Evolutionary conservation across 2,797 vertebrate genomes (phyloP), one percentile per base, ranked within the genome.

Genomic region (Euthynnus affinis): DNA sequence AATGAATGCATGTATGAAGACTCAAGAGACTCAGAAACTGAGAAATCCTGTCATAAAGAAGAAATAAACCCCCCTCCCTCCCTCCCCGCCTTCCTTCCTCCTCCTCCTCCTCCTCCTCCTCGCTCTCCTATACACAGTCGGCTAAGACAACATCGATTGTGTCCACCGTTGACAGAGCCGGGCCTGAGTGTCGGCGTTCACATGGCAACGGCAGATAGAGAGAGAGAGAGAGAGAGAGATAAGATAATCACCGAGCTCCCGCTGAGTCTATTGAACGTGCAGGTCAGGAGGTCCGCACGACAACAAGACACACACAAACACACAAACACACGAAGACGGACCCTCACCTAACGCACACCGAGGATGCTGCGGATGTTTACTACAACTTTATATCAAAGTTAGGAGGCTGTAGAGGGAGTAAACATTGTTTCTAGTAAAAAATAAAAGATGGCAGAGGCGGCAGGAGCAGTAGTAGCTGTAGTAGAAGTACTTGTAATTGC

Each of bases 121-220:
- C 32, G 18, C 67, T 23, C 17, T 65, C 71, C 60, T 29, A 23
- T 23, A 61, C 53, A 27, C 53, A 27, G 58, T 81, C 61, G 20
- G 80, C 77, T 81, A 86, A 88, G 82, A 88, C 73, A 64, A 74
- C 72, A 61, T 59, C 13, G 34, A 83, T 81, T 71, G 83, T 81
- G 74, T 82, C 23, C 23, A 40, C 52, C 85, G 88, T 91, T 90
- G 84, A 91, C 78, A 80, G 75, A 91, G 74, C 27, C 27, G 0
- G 42, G 27, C 72, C 66, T 2, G 69, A 81, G 84, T 85, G 87
- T 85, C 48, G 32, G 48, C 15, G 79, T 88, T 17, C 64, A 63
- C 86, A 87, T 82, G 86, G 81, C 68, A 83, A 89, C 89, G 48
- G 1, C 46, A 18, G 72, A 25, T n/a, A n/a, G n/a, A n/a, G n/a